Evolutionary conservation across 1,140 invertebrate species (phyloP).

Genomic region (Babylonia areolata): DNA sequence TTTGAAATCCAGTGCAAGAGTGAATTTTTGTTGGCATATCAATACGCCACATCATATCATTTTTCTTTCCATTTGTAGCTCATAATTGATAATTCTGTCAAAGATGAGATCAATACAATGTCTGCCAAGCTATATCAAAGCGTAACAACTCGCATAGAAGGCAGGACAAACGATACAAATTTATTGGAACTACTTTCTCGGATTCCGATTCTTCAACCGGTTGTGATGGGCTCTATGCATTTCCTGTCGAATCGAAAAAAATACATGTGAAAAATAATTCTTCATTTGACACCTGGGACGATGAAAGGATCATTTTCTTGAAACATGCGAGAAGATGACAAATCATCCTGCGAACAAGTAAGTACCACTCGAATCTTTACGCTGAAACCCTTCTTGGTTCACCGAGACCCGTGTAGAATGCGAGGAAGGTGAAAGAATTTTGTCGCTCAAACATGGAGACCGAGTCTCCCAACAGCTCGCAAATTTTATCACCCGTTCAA

Average conservation of each 20-base stretch:
- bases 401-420: slow-evolving; percentile 11
- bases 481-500: slow-evolving; percentile 21
- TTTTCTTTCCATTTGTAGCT: background rate
- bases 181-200: slow-evolving; percentile 8
- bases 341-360: slow-evolving; percentile 55
- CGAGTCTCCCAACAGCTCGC: slow-evolving; percentile 4
- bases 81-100: background rate
- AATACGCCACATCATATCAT: slow-evolving; percentile 26
- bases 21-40: slow-evolving; percentile 37
- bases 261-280: slow-evolving; percentile 38
- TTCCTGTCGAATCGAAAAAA: slow-evolving; percentile 58
- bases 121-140: background rate
- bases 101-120: background rate
- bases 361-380: slow-evolving; percentile 41
- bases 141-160: background rate
- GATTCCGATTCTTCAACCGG: slow-evolving; percentile 37
- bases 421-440: slow-evolving; percentile 45
- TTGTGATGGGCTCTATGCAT: slow-evolving; percentile 47
- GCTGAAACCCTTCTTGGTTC: background rate
- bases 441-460: slow-evolving; percentile 48
- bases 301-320: slow-evolving; percentile 40
- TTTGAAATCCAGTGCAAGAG: slow-evolving; percentile 45
- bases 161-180: background rate
- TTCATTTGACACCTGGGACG: slow-evolving; percentile 25
- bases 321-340: slow-evolving; percentile 58